Percentiles rank a stretch among this genome's conserved stretches.
Conservation (phyloP, 2,797 vertebrate genomes). For the Myotis vivesi region DNA sequence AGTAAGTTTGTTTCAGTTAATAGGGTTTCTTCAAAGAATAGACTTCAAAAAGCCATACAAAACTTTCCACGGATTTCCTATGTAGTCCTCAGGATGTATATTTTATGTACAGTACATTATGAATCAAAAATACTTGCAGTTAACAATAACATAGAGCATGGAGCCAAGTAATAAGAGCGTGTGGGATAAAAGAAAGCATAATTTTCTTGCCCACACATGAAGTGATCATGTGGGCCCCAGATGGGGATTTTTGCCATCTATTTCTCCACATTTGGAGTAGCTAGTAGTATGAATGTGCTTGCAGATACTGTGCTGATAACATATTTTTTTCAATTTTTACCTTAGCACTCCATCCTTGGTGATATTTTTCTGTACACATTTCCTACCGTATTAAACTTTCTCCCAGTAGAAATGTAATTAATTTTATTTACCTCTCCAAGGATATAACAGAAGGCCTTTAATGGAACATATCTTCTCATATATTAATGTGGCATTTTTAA, state of each 20-base stretch:
- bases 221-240: conserved; percentile 67
- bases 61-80: conserved; percentile 82
- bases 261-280: background rate
- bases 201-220: conserved; percentile 61
- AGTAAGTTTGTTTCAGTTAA: conserved; percentile 79
- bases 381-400: conserved; percentile 61
- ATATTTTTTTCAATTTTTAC: background rate
- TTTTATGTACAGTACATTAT: conserved; percentile 68
- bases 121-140: conserved; percentile 78
- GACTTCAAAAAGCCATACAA: conserved; percentile 81
- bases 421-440: conserved; percentile 74
- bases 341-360: conserved; percentile 43
- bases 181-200: conserved; percentile 65
- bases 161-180: conserved; percentile 72
- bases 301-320: background rate
- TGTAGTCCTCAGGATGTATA: conserved; percentile 77
- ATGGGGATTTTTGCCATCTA: conserved; percentile 65
- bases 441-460: conserved; percentile 63
- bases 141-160: conserved; percentile 65
- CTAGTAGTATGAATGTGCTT: conserved; percentile 30
- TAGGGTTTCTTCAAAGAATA: conserved; percentile 82
- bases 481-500: conserved; percentile 74
- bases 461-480: conserved; percentile 71
- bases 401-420: conserved; percentile 71
- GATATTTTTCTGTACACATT: conserved; percentile 62